Conservation (phyloP, 92 coral and sea anemone genomes). For the Chrysogorgia sp. region DNA sequence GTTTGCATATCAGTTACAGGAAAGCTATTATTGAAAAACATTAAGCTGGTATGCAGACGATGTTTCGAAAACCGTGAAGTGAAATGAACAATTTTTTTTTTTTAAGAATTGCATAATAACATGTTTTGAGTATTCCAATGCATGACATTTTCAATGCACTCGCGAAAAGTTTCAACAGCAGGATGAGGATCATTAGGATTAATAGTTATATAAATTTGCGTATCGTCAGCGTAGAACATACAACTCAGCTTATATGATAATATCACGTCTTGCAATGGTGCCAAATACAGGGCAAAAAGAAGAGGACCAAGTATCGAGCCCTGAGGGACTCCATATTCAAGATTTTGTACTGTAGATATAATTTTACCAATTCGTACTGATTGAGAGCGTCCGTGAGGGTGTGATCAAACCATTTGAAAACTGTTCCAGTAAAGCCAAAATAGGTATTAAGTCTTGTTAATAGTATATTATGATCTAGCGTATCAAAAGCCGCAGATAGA, state of each 20-base stretch:
- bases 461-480: slow-evolving; percentile 20
- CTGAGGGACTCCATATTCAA: no score
- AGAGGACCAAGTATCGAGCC: no score
- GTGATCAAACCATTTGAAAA: background rate
- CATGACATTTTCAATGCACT: slow-evolving; percentile 9
- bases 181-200: slow-evolving; percentile 1
- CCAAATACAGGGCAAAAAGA: no score
- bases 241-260: no score
- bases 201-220: no score
- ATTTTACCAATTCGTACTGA: no score
- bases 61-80: slow-evolving; percentile 15
- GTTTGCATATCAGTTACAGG: no score
- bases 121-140: slow-evolving; percentile 21
- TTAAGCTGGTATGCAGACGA: background rate
- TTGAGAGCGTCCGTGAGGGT: no score
- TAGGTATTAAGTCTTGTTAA: slow-evolving; percentile 1
- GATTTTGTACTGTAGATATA: no score
- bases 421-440: slow-evolving; percentile 12
- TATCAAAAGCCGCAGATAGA: slow-evolving; percentile 22
- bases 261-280: no score
- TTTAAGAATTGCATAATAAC: slow-evolving; percentile 1
- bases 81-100: slow-evolving; percentile 7
- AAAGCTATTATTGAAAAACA: slow-evolving; percentile 31
- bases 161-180: slow-evolving; percentile 3
- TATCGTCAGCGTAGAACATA: no score